Evolutionary conservation across 2,888 invertebrate species (phyloP).

Genomic region (Dendrolimus houi): DNA sequence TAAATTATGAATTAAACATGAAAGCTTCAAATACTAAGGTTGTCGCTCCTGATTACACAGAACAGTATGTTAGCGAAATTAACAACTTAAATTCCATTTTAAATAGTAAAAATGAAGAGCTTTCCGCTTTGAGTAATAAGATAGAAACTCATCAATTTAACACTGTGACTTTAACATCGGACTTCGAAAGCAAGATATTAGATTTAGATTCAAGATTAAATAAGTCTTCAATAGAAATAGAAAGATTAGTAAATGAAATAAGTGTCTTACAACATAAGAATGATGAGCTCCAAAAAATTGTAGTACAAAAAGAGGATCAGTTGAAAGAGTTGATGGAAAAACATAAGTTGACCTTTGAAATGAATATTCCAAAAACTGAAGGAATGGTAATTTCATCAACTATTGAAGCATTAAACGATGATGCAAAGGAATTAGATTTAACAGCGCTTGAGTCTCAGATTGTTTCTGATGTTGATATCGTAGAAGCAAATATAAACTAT

Average conservation of each 20-base stretch:
- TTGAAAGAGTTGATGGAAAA: slow-evolving; percentile 52
- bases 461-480: slow-evolving; percentile 29
- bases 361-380: slow-evolving; percentile 71
- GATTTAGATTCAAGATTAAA: slow-evolving; percentile 48
- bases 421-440: slow-evolving; percentile 34
- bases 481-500: slow-evolving; percentile 20
- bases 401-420: slow-evolving; percentile 50
- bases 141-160: slow-evolving; percentile 35
- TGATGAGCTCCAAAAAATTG: slow-evolving; percentile 30
- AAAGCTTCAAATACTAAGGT: slow-evolving; percentile 27
- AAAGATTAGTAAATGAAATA: slow-evolving; percentile 27
- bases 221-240: slow-evolving; percentile 23
- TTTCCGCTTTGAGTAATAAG: slow-evolving; percentile 44
- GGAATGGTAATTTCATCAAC: slow-evolving; percentile 66
- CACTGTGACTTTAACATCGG: slow-evolving; percentile 27
- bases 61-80: slow-evolving; percentile 73
- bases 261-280: slow-evolving; percentile 32
- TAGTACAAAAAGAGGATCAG: slow-evolving; percentile 47
- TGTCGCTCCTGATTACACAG: slow-evolving; percentile 54
- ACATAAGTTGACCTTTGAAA: slow-evolving; percentile 58
- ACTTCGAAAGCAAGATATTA: slow-evolving; percentile 37
- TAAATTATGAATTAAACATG: slow-evolving; percentile 45
- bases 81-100: slow-evolving; percentile 71
- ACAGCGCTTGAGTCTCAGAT: slow-evolving; percentile 61
- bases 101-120: slow-evolving; percentile 64